Evolutionary conservation across 1,140 invertebrate genomes (phyloP), one percentile per base, ranked within the genome.

Genomic region (Calliopsis andreniformis): DNA sequence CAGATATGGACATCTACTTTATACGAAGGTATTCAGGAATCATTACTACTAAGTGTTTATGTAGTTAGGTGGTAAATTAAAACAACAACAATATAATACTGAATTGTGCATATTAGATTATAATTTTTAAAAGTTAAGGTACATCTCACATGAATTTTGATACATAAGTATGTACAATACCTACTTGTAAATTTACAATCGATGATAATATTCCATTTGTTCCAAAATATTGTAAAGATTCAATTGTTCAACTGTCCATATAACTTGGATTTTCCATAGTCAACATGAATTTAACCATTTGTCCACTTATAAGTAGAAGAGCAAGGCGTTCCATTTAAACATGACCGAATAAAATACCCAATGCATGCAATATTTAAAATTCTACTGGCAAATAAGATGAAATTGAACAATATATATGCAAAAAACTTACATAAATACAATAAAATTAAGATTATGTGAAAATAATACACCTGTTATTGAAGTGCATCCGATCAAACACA

Each of bases 171-270:
- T 14, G 20, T 42, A 61, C 7, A 42, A 68, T 82, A 85, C 76
- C 55, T 82, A 75, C 51, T 76, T 85, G 67, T 25, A 63, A 59
- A 79, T 68, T 35, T 80, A 79, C n/a, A 78, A 82, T 80, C 43
- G 73, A 70, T 55, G 76, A 79, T 47, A 43, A 75, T 53, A 42
- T 70, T 80, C 70, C 69, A 59, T 16, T n/a, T 42, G 43, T 59
- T 72, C 49, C 56, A 43, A 53, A 51, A 51, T 53, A 45, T n/a
- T 45, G 30, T 42, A 72, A 47, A 45, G 23, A 56, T 49, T 45
- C 18, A 47, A 73, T 42, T 69, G 28, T 39, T 42, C 8, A n/a
- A 5, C n/a, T 75, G 43, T 55, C 51, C 47, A 78, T 59, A 43
- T 30, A 16, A 23, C 23, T 76, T 71, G 20, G 20, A 76, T 47